Evolutionary conservation across 2,888 invertebrate species (phyloP), one percentile per base, ranked within the genome.

Genomic region (Eupithecia subumbrata): DNA sequence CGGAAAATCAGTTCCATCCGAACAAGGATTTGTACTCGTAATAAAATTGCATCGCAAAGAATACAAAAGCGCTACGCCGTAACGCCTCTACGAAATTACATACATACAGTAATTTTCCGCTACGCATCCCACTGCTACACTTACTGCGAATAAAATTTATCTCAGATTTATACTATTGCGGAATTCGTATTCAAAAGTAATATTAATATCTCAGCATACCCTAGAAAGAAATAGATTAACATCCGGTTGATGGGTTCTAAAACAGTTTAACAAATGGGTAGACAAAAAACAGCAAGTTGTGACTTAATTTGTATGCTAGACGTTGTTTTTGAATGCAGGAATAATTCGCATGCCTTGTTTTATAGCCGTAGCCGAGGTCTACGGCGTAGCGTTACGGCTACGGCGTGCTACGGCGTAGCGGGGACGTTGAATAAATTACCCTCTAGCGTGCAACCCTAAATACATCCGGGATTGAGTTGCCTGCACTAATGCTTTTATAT

Each of bases 391-490:
- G 60, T 64, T 72, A 76, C 70, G 72, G 43, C 72, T 75, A 76
- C 43, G 43, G 68, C 68, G 78, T 69, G 63, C 68, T 77, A 72
- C 74, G 72, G n/a, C 72, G 76, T 72, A 76, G 76, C 64, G 25
- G 8, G 73, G 37, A 66, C 63, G 69, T 63, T 60, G 72, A 72
- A 78, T 78, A 73, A 78, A 78, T 78, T 78, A 75, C 75, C 48
- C 40, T 37, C 43, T 78, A 66, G 78, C 75, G 75, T 75, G 76
- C 73, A 63, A 25, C 40, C 71, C 70, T 60, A 71, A 75, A 69
- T 64, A 70, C 48, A 40, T 70, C 71, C 66, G 66, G 63, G 72
- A 71, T 72, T 73, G 48, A 71, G 74, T 52, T 69, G 63, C 74
- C 37, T 74, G 72, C 72, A 56, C 43, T 67, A 71, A 77, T 74